Base-by-base conservation (phyloP, 2,797 vertebrate species). In the Ctenosaura bakeri region DNA sequence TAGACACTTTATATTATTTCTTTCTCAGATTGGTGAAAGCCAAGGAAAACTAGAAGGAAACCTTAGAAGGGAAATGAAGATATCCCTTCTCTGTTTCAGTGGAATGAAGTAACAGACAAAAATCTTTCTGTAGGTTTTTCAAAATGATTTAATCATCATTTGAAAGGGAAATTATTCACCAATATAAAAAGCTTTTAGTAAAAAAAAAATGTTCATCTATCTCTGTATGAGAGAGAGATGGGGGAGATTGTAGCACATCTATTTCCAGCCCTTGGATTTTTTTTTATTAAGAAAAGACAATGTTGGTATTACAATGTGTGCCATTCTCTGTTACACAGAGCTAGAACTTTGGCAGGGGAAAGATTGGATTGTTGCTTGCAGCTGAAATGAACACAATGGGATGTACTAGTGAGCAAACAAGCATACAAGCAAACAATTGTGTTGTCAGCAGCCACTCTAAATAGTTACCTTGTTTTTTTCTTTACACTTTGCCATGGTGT, bases 401-500 rank as follows among this genome's bases (percentile, higher is more conserved):
- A 26, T 22, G 3, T 62, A 59, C 35, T 16, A 24, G 29, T 32
- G 22, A n/a, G 59, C n/a, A 26, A 82, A 71, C n/a, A 54, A 46
- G 20, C 69, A 50, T 76, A 83, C 14, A 69, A 32, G 29, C 66
- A 69, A 42, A 76, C 59, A n/a, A 18, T 50, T 14, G 29, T 50
- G 56, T 24, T 42, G 62, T 35, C 95, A 69, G 66, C 66, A 69
- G 10, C 66, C 92, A 94, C 94, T 78, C 92, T 96, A 97, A 97
- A 97, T 95, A 97, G n/a, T n/a, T 96, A 32, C 6, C 97, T 96
- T 96, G 95, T 95, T 97, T 97, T 46, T 96, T 96, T 94, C 96
- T 96, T 97, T 96, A 91, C 93, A 96, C 94, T 96, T 96, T 95
- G 96, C 96, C 97, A 97, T 95, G 95, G 95, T 96, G 96, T 96